Base-by-base conservation (phyloP, 2,888 invertebrate species). In the Drosophila conformis region DNA sequence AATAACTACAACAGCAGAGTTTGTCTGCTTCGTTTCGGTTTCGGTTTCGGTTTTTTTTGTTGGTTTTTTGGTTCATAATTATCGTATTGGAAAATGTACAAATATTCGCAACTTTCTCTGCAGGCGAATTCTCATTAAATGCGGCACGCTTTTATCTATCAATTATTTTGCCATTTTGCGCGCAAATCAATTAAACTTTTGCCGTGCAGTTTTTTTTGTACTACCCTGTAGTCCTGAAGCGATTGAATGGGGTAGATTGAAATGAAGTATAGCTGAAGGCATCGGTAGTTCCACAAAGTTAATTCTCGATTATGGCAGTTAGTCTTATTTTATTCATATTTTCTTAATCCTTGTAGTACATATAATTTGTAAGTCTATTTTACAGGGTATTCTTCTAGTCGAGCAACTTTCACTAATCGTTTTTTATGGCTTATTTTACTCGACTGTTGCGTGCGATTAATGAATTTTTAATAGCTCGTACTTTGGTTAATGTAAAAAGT, bases 401-500 rank as follows among this genome's bases (percentile, higher is more conserved):
- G 42, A 13, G 0, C 6, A 33, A 0, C 4, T 36, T 36, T 29
- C 0, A 0, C 2, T 10, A 13, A 4, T 36, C 13, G 1, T 42
- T 42, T 31, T 80, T 72, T 80, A 73, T 76, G 61, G 53, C 31
- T 51, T 76, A 64, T 80, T 78, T 76, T 52, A 61, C 74, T 72
- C 73, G 72, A 59, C 66, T 66, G 85, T 76, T 85, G 84, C 87
- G 69, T 76, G 84, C 85, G 89, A 85, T 85, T 85, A 85, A 85
- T 85, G 85, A 89, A 85, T 85, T 85, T 85, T 85, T 85, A 85
- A 85, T 85, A 89, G 87, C 69, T 80, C 73, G 82, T 78, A 89
- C 85, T 85, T 85, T 82, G 89, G 84, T 85, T 85, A 85, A 85
- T 85, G 85, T 85, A 84, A 87, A 85, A 85, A 85, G 82, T 85